These are phyloP conservation scores for Epirrhoe tristata DNA, from an alignment of 2,888 invertebrate species.

Conservation along the genomic window DNA sequence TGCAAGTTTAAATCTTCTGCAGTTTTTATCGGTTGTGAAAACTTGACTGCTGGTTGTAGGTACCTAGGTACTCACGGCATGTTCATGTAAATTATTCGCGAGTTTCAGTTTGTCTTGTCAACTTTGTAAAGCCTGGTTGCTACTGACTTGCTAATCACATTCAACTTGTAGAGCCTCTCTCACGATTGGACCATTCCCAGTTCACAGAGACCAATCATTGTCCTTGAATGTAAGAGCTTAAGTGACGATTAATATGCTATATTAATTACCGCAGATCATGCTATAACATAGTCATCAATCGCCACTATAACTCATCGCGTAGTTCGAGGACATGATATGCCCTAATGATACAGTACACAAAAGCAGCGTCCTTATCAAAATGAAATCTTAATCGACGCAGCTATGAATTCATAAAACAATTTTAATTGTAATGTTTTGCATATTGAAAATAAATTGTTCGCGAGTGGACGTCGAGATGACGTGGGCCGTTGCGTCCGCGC, in stretches of 20 bases:
- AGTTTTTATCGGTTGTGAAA: constrained; percentile 62
- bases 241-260: constrained; percentile 40
- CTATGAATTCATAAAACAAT: constrained; percentile 77
- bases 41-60: constrained; percentile 56
- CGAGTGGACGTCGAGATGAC: constrained; percentile 63
- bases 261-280: constrained; percentile 44
- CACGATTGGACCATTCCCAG: constrained; percentile 11
- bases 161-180: constrained; percentile 13
- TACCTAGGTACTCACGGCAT: constrained; percentile 28
- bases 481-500: constrained; percentile 64
- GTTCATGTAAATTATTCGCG: constrained; percentile 37
- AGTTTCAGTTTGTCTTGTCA: constrained; percentile 38
- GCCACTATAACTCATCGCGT: constrained; percentile 58
- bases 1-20: constrained; percentile 57
- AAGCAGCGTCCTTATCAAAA: constrained; percentile 74
- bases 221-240: constrained; percentile 24
- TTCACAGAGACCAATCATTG: constrained; percentile 15
- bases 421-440: constrained; percentile 80
- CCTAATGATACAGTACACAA: constrained; percentile 72
- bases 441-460: constrained; percentile 76
- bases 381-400: constrained; percentile 78
- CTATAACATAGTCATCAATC: constrained; percentile 49
- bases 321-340: constrained; percentile 56
- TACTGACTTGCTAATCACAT: constrained; percentile 21
- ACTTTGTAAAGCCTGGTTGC: constrained; percentile 39